Evolutionary conservation across 2,797 vertebrate species (phyloP).

Genomic region (Hydrolagus colliei): DNA sequence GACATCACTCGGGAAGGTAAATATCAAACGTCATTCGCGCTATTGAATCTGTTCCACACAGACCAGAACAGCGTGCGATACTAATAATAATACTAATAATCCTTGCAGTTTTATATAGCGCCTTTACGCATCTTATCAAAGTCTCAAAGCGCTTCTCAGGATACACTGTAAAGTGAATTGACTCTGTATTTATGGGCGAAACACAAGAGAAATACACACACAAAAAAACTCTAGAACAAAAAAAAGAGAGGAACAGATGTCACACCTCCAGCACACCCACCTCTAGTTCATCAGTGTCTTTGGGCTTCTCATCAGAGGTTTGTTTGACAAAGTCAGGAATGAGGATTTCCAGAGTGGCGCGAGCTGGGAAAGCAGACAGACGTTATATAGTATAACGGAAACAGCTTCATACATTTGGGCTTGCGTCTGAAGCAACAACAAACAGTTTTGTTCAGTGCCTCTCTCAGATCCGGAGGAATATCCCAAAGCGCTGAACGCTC

Average conservation of each 20-base stretch:
- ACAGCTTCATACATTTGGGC: background rate
- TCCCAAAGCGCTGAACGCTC: too few species aligned
- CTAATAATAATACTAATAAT: too few species aligned
- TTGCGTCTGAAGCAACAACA: background rate
- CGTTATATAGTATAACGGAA: background rate
- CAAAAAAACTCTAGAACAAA: background rate
- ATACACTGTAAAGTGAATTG: background rate
- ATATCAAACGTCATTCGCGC: too few species aligned
- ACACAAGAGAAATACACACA: background rate
- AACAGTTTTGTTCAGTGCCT: background rate
- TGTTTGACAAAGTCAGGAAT: conserved; percentile 99
- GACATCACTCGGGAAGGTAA: too few species aligned
- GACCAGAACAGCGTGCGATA: too few species aligned
- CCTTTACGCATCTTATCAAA: too few species aligned
- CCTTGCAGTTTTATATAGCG: too few species aligned
- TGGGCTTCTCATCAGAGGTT: conserved; percentile 91
- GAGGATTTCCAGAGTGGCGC: conserved; percentile 98
- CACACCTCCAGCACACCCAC: conserved; percentile 49
- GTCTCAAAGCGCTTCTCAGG: too few species aligned
- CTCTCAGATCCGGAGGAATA: too few species aligned
- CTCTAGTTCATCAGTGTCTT: conserved; percentile 94
- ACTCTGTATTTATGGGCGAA: too few species aligned
- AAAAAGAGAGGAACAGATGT: background rate
- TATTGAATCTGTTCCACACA: too few species aligned
- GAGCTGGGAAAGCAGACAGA: conserved; percentile 58